These are phyloP conservation scores for Oryctolagus cuniculus DNA, from an alignment of 2,113 vertebrate species.

Conservation along the genomic window mOryCun1.1 NC_091434.1:48108501-48109000, in stretches of 20 bases:
- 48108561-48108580: constrained; percentile 63
- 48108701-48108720: constrained; percentile 59
- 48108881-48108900: constrained; percentile 74
- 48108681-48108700: constrained; percentile 67
- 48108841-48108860: constrained; percentile 73
- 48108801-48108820: constrained; percentile 67
- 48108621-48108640: constrained; percentile 46
- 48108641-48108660: constrained; percentile 68
- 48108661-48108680: constrained; percentile 64
- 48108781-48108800: constrained; percentile 63
- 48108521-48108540: constrained; percentile 20
- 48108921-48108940: not conserved
- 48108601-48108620: constrained; percentile 58
- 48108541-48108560: constrained; percentile 38
- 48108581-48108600: constrained; percentile 70
- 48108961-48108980: not conserved
- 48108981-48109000: constrained; percentile 59
- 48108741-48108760: constrained; percentile 40
- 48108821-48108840: constrained; percentile 75
- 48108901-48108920: constrained; percentile 60
- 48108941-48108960: constrained; percentile 31
- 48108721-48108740: constrained; percentile 66
- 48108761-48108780: constrained; percentile 32
- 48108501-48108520: not conserved
- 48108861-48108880: constrained; percentile 67